Percentiles rank a stretch among this genome's conserved stretches.
Conservation (phyloP, 1,140 invertebrate species). For the Drosophila baimaii region DNA sequence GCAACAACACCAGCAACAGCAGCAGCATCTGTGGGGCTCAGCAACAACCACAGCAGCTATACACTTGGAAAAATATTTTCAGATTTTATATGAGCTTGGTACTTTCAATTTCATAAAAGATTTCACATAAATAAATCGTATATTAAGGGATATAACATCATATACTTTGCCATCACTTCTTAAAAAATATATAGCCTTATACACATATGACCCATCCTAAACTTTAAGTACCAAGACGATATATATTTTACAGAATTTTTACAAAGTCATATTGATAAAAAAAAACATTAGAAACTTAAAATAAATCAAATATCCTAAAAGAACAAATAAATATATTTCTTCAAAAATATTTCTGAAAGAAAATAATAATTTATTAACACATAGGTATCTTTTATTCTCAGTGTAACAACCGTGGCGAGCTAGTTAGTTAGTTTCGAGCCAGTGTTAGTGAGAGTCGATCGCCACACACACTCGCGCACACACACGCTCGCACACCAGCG, state of each 20-base stretch:
- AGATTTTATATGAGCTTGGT: fast-evolving
- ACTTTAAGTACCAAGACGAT: no score
- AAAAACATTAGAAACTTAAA: background rate
- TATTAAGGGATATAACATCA: background rate
- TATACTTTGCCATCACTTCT: no score
- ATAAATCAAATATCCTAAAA: background rate
- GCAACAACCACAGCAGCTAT: constrained; percentile 34
- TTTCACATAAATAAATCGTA: background rate
- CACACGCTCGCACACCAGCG: constrained; percentile 34
- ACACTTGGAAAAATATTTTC: background rate
- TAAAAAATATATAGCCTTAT: no score
- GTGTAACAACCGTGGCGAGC: constrained; percentile 57
- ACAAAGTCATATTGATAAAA: background rate
- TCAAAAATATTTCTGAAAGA: no score
- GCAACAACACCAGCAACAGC: constrained; percentile 35
- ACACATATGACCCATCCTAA: no score
- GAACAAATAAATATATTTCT: background rate
- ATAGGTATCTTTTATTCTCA: background rate
- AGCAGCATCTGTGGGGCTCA: constrained; percentile 37
- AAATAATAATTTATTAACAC: no score
- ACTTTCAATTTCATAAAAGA: background rate
- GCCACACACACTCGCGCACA: constrained; percentile 48
- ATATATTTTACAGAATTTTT: background rate
- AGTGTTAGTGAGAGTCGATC: constrained; percentile 79
- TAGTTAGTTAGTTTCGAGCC: constrained; percentile 79